Conservation (phyloP, 2,113 vertebrate genomes). For the Platycercus adscitus region DNA sequence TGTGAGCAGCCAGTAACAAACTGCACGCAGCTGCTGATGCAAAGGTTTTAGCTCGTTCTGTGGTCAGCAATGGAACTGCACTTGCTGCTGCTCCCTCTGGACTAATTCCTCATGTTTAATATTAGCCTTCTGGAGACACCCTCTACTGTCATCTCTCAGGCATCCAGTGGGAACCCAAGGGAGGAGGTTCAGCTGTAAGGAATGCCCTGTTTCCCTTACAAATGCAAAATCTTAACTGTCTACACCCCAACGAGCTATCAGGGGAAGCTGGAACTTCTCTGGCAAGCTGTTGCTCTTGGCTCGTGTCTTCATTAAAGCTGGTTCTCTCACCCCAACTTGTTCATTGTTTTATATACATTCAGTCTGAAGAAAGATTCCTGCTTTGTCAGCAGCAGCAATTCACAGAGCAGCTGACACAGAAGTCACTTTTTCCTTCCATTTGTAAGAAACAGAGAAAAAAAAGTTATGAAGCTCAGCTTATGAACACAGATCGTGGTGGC, state of each 20-base stretch:
- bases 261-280: conserved; percentile 6
- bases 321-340: not conserved
- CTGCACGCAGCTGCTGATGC: not conserved
- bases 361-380: not conserved
- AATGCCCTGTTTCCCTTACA: conserved; percentile 57
- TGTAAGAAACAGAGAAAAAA: not conserved
- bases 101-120: conserved; percentile 34
- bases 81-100: not conserved
- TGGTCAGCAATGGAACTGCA: conserved; percentile 15
- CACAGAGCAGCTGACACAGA: not conserved
- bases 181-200: conserved; percentile 61
- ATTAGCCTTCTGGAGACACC: conserved; percentile 56
- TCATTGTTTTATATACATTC: not conserved
- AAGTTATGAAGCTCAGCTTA: not conserved
- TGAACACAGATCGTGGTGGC: not conserved
- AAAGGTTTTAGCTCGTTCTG: not conserved
- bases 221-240: conserved; percentile 17
- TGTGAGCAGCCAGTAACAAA: not conserved
- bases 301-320: not conserved
- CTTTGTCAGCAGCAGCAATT: not conserved
- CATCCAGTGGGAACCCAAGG: conserved; percentile 58
- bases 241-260: conserved; percentile 1
- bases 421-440: not conserved
- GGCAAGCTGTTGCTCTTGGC: conserved; percentile 30
- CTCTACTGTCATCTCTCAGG: conserved; percentile 63